phyloP scores from a whole-genome alignment of 2,797 vertebrate species.

The Pitangus sulphuratus region DNA sequence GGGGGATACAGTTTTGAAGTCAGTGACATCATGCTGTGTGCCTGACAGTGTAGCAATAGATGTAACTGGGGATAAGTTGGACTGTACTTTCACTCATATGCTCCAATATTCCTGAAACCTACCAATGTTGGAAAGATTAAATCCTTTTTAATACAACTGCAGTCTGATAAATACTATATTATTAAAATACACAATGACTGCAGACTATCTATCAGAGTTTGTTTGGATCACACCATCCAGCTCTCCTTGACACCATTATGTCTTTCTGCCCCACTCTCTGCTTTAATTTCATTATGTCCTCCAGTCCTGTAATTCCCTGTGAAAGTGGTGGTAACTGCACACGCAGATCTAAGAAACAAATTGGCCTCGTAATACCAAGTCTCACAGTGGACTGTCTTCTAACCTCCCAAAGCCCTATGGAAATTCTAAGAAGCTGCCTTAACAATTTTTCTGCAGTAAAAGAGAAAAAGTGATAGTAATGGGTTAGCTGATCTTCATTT shows the following conservation, averaged over 20 bases:
- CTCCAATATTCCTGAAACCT: not conserved
- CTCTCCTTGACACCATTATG: not conserved
- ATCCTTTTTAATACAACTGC: not conserved
- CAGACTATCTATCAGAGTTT: not conserved
- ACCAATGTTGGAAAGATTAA: not conserved
- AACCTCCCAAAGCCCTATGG: constrained; percentile 50
- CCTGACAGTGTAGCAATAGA: not conserved
- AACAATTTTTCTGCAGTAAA: constrained; percentile 57
- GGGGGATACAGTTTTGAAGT: not conserved
- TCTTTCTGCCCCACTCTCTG: not conserved
- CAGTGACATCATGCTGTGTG: not conserved
- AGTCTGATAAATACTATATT: not conserved
- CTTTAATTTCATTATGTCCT: constrained; percentile 48
- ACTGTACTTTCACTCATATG: not conserved
- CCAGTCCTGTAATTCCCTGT: not conserved
- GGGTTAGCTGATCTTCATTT: constrained; percentile 63
- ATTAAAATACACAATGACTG: constrained; percentile 12
- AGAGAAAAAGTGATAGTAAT: constrained; percentile 56
- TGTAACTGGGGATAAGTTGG: not conserved
- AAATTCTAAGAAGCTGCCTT: constrained; percentile 65
- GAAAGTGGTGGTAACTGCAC: not conserved
- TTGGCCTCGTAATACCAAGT: constrained; percentile 26
- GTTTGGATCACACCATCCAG: not conserved
- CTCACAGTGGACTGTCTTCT: constrained; percentile 53
- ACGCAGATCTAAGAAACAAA: constrained; percentile 38